Conservation (phyloP, 2,113 vertebrate species). For the Ifrita kowaldi region DNA sequence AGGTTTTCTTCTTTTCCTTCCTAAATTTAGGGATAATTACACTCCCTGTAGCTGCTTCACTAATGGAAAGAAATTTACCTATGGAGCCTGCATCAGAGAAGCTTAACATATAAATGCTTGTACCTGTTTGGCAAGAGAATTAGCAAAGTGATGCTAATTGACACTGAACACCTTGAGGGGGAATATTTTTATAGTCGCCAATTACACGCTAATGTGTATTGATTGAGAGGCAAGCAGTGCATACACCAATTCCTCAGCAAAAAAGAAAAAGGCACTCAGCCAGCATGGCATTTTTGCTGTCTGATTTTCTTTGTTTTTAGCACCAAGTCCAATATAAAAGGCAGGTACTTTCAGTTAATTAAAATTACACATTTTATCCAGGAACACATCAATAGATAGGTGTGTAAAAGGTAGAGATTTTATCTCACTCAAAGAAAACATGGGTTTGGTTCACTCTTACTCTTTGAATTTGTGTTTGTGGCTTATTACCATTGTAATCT, state of each 20-base stretch:
- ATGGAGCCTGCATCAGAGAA: neutral
- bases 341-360: conserved; percentile 43
- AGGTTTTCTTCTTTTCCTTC: neutral
- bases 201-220: neutral
- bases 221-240: neutral
- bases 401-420: conserved; percentile 26
- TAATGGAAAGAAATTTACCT: neutral
- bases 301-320: conserved; percentile 1
- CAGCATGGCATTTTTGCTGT: neutral
- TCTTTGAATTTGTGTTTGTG: conserved; percentile 62
- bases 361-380: conserved; percentile 52
- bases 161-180: neutral
- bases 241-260: neutral
- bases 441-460: conserved; percentile 45
- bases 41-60: neutral
- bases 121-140: neutral
- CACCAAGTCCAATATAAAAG: conserved; percentile 12
- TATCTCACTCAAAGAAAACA: conserved; percentile 56
- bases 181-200: conserved; percentile 8
- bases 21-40: neutral
- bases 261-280: neutral
- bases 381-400: conserved; percentile 58
- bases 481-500: conserved; percentile 55
- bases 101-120: neutral
- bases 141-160: neutral